These are phyloP conservation scores for Symphodus melops DNA, from an alignment of 2,113 vertebrate genomes.

Conservation along the genomic window DNA sequence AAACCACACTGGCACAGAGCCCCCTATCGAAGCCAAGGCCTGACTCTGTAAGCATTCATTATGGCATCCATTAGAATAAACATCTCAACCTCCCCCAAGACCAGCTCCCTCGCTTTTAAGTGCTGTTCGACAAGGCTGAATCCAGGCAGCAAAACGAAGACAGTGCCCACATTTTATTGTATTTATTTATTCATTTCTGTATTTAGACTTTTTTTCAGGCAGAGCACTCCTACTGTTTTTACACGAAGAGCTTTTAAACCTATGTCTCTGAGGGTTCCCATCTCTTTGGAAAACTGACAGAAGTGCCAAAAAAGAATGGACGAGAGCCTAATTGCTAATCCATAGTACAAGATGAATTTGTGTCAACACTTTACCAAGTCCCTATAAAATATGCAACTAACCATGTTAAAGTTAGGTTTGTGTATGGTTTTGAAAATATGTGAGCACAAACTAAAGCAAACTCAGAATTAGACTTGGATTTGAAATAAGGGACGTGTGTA, in stretches of 20 bases:
- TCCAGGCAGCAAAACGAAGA: slow-evolving; percentile 77
- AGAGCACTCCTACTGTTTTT: slow-evolving; percentile 70
- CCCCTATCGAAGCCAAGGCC: slow-evolving; percentile 78
- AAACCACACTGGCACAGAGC: slow-evolving; percentile 82
- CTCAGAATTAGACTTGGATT: slow-evolving; percentile 38
- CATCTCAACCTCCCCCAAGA: slow-evolving; percentile 81
- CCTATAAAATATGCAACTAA: slow-evolving; percentile 27
- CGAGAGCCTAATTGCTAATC: slow-evolving; percentile 71
- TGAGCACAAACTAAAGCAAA: not conserved
- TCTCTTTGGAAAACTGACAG: slow-evolving; percentile 66
- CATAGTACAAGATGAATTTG: slow-evolving; percentile 58
- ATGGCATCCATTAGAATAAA: slow-evolving; percentile 86
- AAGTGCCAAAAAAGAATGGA: slow-evolving; percentile 67
- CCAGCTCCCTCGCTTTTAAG: slow-evolving; percentile 78
- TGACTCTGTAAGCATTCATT: slow-evolving; percentile 82
- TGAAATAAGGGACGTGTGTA: slow-evolving; percentile 40
- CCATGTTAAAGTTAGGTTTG: slow-evolving; percentile 30
- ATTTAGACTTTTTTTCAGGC: slow-evolving; percentile 74
- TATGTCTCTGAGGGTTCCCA: slow-evolving; percentile 64
- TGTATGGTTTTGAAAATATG: slow-evolving; percentile 12
- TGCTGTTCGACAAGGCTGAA: slow-evolving; percentile 79
- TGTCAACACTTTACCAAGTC: slow-evolving; percentile 60
- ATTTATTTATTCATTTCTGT: slow-evolving; percentile 84
- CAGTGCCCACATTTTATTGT: slow-evolving; percentile 78
- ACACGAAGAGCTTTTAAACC: slow-evolving; percentile 82